Evolutionary conservation across 2,888 invertebrate species (phyloP).

Genomic region (Antheraea yamamai): DNA sequence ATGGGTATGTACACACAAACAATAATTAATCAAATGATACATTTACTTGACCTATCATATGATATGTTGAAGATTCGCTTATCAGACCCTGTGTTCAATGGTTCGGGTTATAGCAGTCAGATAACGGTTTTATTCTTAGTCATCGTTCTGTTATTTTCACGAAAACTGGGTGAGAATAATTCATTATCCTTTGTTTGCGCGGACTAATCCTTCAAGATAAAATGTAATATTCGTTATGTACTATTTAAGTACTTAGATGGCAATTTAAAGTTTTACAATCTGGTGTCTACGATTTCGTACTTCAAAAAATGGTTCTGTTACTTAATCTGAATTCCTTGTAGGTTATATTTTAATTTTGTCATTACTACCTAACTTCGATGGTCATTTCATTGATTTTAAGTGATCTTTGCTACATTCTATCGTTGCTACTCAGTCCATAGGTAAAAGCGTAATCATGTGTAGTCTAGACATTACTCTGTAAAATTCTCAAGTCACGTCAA

Average conservation of each 20-base stretch:
- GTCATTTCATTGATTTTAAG: too few species aligned
- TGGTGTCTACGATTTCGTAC: too few species aligned
- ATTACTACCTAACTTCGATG: too few species aligned
- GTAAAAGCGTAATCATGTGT: too few species aligned
- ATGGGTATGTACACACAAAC: conserved; percentile 4
- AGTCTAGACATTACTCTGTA: too few species aligned
- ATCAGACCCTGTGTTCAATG: conserved; percentile 5
- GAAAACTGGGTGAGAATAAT: background rate
- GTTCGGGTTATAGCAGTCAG: conserved; percentile 2
- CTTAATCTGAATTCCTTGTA: too few species aligned
- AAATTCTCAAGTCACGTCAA: too few species aligned
- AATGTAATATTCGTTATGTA: background rate
- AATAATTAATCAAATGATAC: conserved; percentile 10
- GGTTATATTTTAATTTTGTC: too few species aligned
- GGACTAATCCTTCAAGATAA: background rate
- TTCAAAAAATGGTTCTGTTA: too few species aligned
- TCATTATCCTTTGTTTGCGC: background rate
- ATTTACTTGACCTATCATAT: background rate
- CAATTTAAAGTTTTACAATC: too few species aligned
- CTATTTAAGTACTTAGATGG: background rate
- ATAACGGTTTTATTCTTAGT: conserved; percentile 17
- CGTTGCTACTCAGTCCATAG: too few species aligned
- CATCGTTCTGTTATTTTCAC: conserved; percentile 11
- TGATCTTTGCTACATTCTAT: too few species aligned
- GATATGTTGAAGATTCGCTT: background rate